Evolutionary conservation across 2,888 invertebrate species (phyloP).

Genomic region (Melanotus villosus): DNA sequence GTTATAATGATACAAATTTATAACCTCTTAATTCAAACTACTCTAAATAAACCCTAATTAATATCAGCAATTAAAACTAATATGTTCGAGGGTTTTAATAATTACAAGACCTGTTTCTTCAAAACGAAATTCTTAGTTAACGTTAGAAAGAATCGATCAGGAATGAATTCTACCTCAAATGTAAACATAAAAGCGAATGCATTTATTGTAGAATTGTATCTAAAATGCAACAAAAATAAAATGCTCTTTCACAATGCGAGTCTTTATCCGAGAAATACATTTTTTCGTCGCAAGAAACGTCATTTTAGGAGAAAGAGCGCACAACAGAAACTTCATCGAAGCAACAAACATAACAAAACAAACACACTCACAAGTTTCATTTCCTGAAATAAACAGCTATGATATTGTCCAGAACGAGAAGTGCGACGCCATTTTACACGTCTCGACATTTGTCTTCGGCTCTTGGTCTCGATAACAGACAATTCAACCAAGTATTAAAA

Average conservation of each 20-base stretch:
- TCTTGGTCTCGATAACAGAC: constrained; percentile 46
- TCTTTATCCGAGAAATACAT: constrained; percentile 23
- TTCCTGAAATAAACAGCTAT: constrained; percentile 64
- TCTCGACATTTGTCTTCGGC: constrained; percentile 58
- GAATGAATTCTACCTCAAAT: no score
- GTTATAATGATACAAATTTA: no score
- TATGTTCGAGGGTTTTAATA: no score
- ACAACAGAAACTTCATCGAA: constrained; percentile 54
- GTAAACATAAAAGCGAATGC: background rate
- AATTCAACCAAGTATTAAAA: constrained; percentile 40
- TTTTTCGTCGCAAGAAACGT: constrained; percentile 32
- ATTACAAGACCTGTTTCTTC: no score
- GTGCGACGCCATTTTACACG: constrained; percentile 59
- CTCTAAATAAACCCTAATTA: no score
- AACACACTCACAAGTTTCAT: constrained; percentile 62
- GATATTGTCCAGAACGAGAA: constrained; percentile 59
- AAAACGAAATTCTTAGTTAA: no score
- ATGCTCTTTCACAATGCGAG: constrained; percentile 19
- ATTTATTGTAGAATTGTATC: background rate
- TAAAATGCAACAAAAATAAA: constrained; percentile 13
- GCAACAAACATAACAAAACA: constrained; percentile 60
- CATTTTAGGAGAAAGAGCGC: constrained; percentile 42
- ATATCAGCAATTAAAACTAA: no score
- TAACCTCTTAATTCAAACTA: no score
- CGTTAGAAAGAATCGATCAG: no score